These are phyloP conservation scores for Allygus modestus DNA, from an alignment of 2,888 invertebrate species.

Conservation along the genomic window DNA sequence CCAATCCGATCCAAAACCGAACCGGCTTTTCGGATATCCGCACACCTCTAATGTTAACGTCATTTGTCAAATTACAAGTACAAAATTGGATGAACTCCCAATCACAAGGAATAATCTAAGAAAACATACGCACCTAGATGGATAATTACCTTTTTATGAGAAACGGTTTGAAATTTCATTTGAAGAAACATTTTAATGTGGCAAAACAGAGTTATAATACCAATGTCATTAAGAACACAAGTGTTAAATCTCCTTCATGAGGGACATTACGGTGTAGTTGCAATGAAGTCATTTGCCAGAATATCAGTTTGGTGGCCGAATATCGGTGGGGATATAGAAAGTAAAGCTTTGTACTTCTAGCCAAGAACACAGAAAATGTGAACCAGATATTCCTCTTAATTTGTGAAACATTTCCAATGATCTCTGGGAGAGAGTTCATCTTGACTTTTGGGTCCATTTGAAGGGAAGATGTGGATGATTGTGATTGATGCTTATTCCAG, in stretches of 20 bases:
- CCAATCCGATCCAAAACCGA: too few species aligned
- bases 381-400: neutral
- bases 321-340: too few species aligned
- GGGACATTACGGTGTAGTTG: neutral
- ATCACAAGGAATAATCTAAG: slow-evolving; percentile 21
- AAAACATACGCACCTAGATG: neutral
- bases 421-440: neutral
- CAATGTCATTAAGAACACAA: neutral
- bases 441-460: neutral
- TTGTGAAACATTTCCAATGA: neutral
- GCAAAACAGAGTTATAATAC: slow-evolving; percentile 9
- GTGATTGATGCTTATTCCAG: slow-evolving; percentile 4
- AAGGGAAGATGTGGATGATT: neutral
- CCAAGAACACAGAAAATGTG: neutral
- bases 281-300: neutral
- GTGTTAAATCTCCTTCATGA: neutral
- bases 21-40: too few species aligned
- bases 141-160: too few species aligned
- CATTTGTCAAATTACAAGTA: neutral
- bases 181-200: slow-evolving; percentile 22
- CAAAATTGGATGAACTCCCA: neutral
- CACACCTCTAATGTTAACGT: too few species aligned
- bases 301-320: neutral
- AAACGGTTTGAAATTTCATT: too few species aligned
- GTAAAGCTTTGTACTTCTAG: neutral